phyloP scores from a whole-genome alignment of 2,797 vertebrate genomes.

The Coendou prehensilis region DNA sequence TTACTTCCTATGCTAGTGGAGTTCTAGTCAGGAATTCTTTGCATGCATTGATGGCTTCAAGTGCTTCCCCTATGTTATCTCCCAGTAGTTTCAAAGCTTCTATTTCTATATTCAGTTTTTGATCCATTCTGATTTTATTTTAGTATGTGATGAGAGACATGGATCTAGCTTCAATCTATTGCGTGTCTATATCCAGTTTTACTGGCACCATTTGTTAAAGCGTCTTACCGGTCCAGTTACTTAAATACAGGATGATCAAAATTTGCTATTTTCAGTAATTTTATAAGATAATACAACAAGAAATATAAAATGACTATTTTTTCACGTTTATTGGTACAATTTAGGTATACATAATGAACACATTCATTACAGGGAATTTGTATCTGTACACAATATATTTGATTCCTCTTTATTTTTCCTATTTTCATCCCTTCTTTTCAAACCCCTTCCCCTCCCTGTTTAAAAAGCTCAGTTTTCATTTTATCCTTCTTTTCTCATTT shows the following conservation, averaged over 20 bases:
- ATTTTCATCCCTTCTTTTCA: background rate
- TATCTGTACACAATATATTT: background rate
- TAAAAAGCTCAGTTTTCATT: background rate
- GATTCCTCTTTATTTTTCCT: background rate
- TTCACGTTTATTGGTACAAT: background rate
- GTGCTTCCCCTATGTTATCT: background rate
- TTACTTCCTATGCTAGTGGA: background rate
- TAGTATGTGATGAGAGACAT: background rate
- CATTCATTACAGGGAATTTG: background rate
- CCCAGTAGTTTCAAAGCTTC: background rate
- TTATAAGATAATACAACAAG: background rate
- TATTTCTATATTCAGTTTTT: background rate
- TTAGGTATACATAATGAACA: background rate
- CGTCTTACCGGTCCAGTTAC: background rate
- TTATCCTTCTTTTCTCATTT: background rate
- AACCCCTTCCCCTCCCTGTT: background rate
- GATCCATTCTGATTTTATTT: background rate
- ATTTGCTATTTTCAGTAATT: background rate
- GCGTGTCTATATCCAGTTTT: background rate
- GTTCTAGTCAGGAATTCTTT: background rate
- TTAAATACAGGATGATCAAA: background rate
- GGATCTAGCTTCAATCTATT: background rate
- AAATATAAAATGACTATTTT: background rate
- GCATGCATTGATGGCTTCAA: background rate
- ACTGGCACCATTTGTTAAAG: background rate